Evolutionary conservation across 2,113 vertebrate genomes (phyloP).

Genomic region (Heptranchias perlo): DNA sequence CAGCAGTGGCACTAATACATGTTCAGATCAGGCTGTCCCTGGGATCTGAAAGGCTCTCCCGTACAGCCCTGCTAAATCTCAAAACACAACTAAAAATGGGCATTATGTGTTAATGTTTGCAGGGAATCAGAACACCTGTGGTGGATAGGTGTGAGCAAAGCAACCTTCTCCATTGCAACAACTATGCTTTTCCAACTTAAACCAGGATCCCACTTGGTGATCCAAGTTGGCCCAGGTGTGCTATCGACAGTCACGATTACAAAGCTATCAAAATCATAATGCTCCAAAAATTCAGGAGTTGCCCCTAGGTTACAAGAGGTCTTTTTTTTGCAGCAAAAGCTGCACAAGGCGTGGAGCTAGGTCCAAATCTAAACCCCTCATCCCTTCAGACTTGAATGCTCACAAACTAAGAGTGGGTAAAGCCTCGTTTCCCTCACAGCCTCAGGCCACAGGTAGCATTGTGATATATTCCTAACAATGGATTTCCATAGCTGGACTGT

Average conservation of each 20-base stretch:
- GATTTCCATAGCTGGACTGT: not conserved
- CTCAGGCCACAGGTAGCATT: not conserved
- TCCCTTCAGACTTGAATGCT: not conserved
- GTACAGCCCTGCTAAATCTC: not conserved
- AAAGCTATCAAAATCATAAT: not conserved
- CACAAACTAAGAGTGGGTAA: not conserved
- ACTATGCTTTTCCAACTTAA: not conserved
- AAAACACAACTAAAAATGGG: not conserved
- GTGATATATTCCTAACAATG: not conserved
- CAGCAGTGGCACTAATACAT: not conserved
- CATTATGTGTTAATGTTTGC: not conserved
- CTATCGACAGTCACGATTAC: not conserved
- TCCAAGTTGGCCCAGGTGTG: not conserved
- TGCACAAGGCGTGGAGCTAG: not conserved
- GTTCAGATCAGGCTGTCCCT: not conserved
- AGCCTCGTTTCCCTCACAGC: not conserved
- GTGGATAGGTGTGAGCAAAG: not conserved
- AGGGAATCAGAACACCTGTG: not conserved
- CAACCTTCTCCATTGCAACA: not conserved
- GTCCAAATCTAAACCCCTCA: not conserved
- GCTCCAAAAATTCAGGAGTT: not conserved
- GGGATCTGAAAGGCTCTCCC: not conserved
- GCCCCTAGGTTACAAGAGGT: not conserved
- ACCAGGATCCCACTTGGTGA: not conserved
- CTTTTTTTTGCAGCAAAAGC: not conserved